A percentile compares a stretch with the other conserved stretches of the same genome.
Conservation (phyloP, 2,797 vertebrate species). For the Chrysocyon brachyurus region DNA sequence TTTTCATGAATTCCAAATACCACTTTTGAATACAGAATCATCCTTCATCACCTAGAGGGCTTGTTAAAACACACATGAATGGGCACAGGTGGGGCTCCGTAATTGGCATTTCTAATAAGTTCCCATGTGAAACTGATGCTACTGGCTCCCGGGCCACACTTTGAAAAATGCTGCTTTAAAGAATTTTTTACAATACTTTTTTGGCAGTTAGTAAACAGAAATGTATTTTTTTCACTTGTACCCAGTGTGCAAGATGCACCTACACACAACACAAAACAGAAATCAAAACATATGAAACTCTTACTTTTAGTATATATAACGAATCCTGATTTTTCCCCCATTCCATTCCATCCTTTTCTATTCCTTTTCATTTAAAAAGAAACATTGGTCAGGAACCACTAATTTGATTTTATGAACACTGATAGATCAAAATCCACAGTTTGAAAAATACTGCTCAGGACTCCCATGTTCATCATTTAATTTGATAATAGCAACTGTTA, state of each 20-base stretch:
- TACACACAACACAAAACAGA: neutral
- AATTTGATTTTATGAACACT: neutral
- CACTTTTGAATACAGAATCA: neutral
- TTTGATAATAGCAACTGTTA: constrained; percentile 27
- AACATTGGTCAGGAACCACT: neutral
- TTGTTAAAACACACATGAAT: neutral
- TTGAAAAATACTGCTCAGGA: constrained; percentile 41
- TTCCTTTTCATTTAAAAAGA: neutral
- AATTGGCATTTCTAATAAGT: constrained; percentile 31
- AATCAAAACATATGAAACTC: constrained; percentile 31
- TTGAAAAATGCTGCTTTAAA: neutral
- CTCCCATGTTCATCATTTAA: neutral
- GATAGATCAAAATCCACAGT: neutral
- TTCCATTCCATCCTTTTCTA: neutral
- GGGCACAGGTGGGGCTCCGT: neutral
- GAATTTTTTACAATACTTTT: neutral
- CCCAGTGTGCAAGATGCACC: neutral
- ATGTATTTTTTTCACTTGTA: constrained; percentile 17
- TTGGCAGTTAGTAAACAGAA: neutral
- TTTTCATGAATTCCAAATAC: neutral
- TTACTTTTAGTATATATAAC: neutral
- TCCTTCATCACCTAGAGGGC: neutral
- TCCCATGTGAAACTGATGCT: neutral
- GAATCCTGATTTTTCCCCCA: neutral
- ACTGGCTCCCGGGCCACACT: neutral